Base-by-base conservation (phyloP, 1,140 invertebrate genomes). In the Delia radicum region DNA sequence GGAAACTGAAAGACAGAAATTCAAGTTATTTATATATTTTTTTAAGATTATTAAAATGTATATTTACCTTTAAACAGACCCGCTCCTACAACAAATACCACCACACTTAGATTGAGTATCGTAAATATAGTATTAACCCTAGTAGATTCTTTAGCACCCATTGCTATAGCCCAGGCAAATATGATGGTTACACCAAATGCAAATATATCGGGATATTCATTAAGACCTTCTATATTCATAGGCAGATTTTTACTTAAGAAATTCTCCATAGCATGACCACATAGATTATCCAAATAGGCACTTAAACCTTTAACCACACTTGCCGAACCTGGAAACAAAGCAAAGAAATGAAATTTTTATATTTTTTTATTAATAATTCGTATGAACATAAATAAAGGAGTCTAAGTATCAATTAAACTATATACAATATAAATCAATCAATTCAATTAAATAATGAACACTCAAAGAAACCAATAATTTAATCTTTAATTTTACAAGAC, bases 51-150 rank as follows among this genome's bases (percentile, higher is more conserved):
- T n/a, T n/a, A n/a, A n/a, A n/a, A n/a, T n/a, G n/a, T n/a, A n/a
- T n/a, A 55, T 83, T 90, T 87, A 92, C 94, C 91, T 87, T 94
- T 95, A 12, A 95, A 92, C 1, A 92, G 87, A 1, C 96, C 96
- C 76, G 92, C 91, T 8, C 97, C 89, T 2, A 98, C 90, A 4
- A 97, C 94, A 76, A 94, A 93, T 0, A 90, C 73, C 8, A 98
- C 93, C 1, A 96, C 95, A 2, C 90, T 75, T 42, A 98, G 83
- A 86, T 98, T 98, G 10, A 98, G 87, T 1, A 90, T 87, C 0
- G 96, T 97, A 82, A 98, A 98, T 7, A 96, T 87, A 79, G 96
- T 98, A 85, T 98, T 98, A 61, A 98, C 89, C 37, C 91, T 89
- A 0, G 95, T 93, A 0, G 96, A 97, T 85, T 98, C 95, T 80